Evolutionary conservation across 2,113 vertebrate species (phyloP), one percentile per base, ranked within the genome.

Genomic region (Bostrychus sinensis): DNA sequence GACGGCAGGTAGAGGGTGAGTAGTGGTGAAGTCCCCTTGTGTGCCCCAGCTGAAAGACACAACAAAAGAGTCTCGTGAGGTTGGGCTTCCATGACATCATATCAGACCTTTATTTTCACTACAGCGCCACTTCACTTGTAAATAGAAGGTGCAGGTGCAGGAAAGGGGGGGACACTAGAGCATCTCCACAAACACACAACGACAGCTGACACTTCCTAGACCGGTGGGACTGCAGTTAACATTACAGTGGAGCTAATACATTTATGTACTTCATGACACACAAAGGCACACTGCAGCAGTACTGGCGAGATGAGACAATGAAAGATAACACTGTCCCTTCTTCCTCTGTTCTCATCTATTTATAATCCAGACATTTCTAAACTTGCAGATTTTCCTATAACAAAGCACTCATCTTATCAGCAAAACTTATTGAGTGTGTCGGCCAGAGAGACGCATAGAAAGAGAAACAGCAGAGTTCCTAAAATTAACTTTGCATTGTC

Each of bases 21-120:
- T 98, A 14, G 95, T 97, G 0, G 92, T 95, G 89, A 99, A 99
- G 90, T 99, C 97, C 76, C 97, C 97, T 87, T 99, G 97, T 85
- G 97, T 99, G 23, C 97, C 97, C 97, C 97, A 99, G 73, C 97
- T 99, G 92, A 69, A 86, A 92, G 90, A 87, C 70, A 87, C 56
- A 82, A 80, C 73, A 84, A 45, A 71, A 55, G 36, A 63, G 62
- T 81, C 80, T 67, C 78, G 22, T 59, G 80, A 88, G 82, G 76
- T 80, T 62, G 32, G 66, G 66, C 70, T 74, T 75, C 78, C 77
- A 82, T 79, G 68, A 72, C 71, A 86, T 62, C 63, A 2, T 5
- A 37, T 23, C 3, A n/a, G 20, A 30, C 34, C 20, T 0, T 2
- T 41, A 28, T 37, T 65, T 55, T n/a, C 53, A 51, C 41, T 3